Conservation (phyloP, 2,888 invertebrate species). For the Harmothoe impar region DNA sequence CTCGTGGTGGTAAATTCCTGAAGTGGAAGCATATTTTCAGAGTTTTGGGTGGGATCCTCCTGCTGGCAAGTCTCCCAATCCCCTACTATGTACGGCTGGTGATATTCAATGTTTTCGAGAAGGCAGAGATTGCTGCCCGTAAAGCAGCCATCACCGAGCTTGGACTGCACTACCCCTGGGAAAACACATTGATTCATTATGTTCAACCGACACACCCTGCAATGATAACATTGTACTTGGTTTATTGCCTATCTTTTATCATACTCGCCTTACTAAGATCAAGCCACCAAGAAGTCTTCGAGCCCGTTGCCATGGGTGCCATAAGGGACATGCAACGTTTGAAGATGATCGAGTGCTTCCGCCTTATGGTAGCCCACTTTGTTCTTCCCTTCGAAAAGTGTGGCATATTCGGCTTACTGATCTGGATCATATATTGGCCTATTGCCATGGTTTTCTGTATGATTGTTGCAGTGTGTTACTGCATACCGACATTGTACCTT, state of each 20-base stretch:
- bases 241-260: background rate
- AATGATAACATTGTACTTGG: slow-evolving; percentile 10
- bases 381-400: slow-evolving; percentile 63
- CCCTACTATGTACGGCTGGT: slow-evolving; percentile 28
- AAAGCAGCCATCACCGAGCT: background rate
- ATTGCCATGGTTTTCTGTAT: slow-evolving; percentile 16
- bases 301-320: background rate
- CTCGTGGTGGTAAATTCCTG: slow-evolving; percentile 53
- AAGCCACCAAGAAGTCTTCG: background rate
- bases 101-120: slow-evolving; percentile 28
- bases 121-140: background rate
- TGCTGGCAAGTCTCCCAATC: slow-evolving; percentile 4
- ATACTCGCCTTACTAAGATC: background rate
- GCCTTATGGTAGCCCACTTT: slow-evolving; percentile 34
- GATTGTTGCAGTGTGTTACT: slow-evolving; percentile 31
- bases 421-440: slow-evolving; percentile 56
- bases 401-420: slow-evolving; percentile 56
- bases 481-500: slow-evolving; percentile 53
- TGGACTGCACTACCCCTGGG: slow-evolving; percentile 29
- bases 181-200: slow-evolving; percentile 42
- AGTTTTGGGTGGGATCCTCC: background rate
- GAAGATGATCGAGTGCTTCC: slow-evolving; percentile 1
- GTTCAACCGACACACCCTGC: background rate
- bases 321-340: slow-evolving; percentile 40
- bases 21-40: background rate